Base-by-base conservation (phyloP, 2,888 invertebrate genomes). In the Crioceris asparagi region DNA sequence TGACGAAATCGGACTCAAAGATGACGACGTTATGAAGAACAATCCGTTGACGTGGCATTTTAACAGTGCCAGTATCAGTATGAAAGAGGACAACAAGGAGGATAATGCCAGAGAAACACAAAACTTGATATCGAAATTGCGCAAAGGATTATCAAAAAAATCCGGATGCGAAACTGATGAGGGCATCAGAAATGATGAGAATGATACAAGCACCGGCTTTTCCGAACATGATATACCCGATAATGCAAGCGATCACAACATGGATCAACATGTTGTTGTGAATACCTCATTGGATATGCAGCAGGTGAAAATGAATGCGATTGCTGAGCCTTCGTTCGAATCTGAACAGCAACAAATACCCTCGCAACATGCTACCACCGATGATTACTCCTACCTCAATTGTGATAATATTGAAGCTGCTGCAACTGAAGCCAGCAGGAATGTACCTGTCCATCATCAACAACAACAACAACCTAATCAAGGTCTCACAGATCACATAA, bases 31-130 rank as follows among this genome's bases (percentile, higher is more conserved):
- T 26, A 69, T 73, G 55, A 75, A 77, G 53, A 60, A 67, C 1
- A n/a, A 12, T 8, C 74, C 78, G 0, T 58, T 74, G 8, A 63
- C 69, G 1, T 82, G 81, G 57, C 71, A 74, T 4, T 75, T 78
- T 39, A 75, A 73, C 46, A 74, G 74, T 29, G 77, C 78, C 45
- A 77, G 53, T 66, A 40, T 81, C 45, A n/a, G n/a, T n/a, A 78
- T 81, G 54, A 79, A 81, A 55, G 83, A 83, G 55, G 83, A 84
- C 56, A 77, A 81, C 2, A 83, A 83, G 56, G 88, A 88, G 59
- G 83, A 83, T 52, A 83, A 83, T 50, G 83, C 83, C 0, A 72
- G 83, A 44, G 88, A 86, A 59, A 90, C 90, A 0, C 66, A 84
- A 41, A 81, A 86, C 64, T 68, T 91, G 17, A 83, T 91, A 3